Conservation (phyloP, 2,888 invertebrate genomes). For the Orthosia cruda region DNA sequence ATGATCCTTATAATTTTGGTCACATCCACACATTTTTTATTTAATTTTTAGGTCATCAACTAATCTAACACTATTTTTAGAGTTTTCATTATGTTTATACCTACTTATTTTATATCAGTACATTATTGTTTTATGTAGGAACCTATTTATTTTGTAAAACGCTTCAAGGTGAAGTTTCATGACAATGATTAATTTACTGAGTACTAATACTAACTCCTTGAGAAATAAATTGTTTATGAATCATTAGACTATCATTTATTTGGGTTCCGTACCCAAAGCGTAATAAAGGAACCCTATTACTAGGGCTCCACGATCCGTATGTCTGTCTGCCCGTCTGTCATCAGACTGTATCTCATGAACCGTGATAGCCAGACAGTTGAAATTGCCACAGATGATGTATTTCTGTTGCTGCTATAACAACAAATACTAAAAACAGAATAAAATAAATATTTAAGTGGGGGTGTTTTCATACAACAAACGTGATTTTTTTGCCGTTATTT, state of each 20-base stretch:
- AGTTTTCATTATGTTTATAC: background rate
- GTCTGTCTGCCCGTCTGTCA: too few relatives aligned
- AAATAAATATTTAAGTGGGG: too few relatives aligned
- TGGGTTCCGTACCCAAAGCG: too few relatives aligned
- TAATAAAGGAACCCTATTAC: too few relatives aligned
- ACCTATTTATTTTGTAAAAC: background rate
- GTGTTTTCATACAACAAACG: too few relatives aligned
- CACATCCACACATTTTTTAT: background rate
- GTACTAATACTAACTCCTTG: constrained; percentile 2
- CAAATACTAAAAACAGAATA: too few relatives aligned
- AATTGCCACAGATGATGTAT: too few relatives aligned
- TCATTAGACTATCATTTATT: constrained; percentile 10
- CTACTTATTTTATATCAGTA: background rate
- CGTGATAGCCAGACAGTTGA: too few relatives aligned
- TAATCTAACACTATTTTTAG: constrained; percentile 1
- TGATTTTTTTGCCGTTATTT: too few relatives aligned
- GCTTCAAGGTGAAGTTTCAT: constrained; percentile 1
- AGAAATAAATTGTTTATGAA: constrained; percentile 20
- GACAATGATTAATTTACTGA: constrained; percentile 21
- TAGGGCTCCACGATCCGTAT: too few relatives aligned
- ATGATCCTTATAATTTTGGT: background rate
- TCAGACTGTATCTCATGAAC: too few relatives aligned
- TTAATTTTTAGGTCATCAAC: constrained; percentile 19
- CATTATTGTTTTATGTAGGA: background rate
- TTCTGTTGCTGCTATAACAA: too few relatives aligned